Evolutionary conservation across 2,113 vertebrate species (phyloP), one percentile per base, ranked within the genome.

Genomic region (Herpailurus yagouaroundi): DNA sequence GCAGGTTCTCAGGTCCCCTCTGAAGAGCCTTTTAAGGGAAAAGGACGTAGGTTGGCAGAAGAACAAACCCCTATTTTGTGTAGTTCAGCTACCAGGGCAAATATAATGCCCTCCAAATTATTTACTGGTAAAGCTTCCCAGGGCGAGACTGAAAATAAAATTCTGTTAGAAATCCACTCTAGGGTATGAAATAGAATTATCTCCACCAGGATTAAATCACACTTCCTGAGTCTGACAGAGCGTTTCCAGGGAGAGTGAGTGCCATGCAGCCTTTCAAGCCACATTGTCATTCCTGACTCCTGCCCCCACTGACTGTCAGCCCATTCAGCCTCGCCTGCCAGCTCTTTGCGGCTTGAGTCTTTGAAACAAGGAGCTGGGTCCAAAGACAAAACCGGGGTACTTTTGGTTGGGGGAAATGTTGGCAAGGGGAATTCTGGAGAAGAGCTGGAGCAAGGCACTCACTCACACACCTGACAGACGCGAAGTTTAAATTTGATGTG

Each of bases 121-220:
- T 57, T 93, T 90, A 69, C 33, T 92, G 68, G 69, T 68, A 83
- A 31, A 82, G 36, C 45, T 96, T 95, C 74, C 88, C 77, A 82
- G 92, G 89, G 73, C 68, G 83, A 96, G 77, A 96, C 25, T 71
- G 77, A 90, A 94, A 97, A 87, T 76, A 48, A 94, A 95, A 94
- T 89, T 92, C 74, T 89, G 12, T 71, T n/a, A 41, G 23, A 79
- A 55, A n/a, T 60, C 52, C 55, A 74, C 60, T 93, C 41, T 79
- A 60, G 63, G 57, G 80, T 80, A 4, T 92, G 79, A 92, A 97
- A 94, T 33, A 69, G 69, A 84, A 80, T 89, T 84, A 74, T 92
- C 57, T 60, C 69, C n/a, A 23, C 41, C 48, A 71, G 87, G 92
- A 94, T 96, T 80, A 96, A 94, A 90, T 55, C 79, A 36, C 69